Evolutionary conservation across 2,888 invertebrate genomes (phyloP).

Genomic region (Biston betularia): DNA sequence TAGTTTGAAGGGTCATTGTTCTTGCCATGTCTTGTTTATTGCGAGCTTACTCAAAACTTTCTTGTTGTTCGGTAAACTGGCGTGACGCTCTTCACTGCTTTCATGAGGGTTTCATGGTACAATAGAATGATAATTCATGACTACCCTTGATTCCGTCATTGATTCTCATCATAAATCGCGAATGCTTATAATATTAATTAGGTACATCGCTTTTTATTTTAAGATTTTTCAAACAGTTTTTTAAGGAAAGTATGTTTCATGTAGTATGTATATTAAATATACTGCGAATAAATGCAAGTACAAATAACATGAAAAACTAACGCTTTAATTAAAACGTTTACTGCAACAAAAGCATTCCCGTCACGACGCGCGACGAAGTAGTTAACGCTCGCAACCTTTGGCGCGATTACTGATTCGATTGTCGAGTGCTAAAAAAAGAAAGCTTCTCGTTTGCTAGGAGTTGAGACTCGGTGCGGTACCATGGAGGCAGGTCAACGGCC

Average conservation of each 20-base stretch:
- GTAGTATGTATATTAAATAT: no score
- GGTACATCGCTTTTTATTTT: no score
- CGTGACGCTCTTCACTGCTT: neutral
- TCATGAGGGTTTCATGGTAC: neutral
- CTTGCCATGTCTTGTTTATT: constrained; percentile 25
- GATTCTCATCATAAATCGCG: no score
- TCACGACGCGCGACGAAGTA: constrained; percentile 30
- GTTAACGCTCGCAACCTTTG: constrained; percentile 39
- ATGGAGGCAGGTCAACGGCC: constrained; percentile 77
- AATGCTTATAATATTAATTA: no score
- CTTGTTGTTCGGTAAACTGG: constrained; percentile 26
- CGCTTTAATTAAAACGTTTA: constrained; percentile 29
- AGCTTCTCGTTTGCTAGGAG: constrained; percentile 51
- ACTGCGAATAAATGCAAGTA: no score
- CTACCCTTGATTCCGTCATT: neutral
- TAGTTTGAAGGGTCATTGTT: constrained; percentile 39
- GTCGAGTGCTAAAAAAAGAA: constrained; percentile 56
- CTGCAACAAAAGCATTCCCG: constrained; percentile 33
- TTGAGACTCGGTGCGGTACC: constrained; percentile 61
- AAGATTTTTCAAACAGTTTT: no score
- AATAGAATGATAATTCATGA: neutral
- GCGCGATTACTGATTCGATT: constrained; percentile 43
- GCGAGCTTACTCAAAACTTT: constrained; percentile 34
- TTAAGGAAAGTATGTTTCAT: no score
- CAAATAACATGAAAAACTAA: neutral